phyloP scores from a whole-genome alignment of 1,140 invertebrate genomes.

The Rhyzopertha dominica region DNA sequence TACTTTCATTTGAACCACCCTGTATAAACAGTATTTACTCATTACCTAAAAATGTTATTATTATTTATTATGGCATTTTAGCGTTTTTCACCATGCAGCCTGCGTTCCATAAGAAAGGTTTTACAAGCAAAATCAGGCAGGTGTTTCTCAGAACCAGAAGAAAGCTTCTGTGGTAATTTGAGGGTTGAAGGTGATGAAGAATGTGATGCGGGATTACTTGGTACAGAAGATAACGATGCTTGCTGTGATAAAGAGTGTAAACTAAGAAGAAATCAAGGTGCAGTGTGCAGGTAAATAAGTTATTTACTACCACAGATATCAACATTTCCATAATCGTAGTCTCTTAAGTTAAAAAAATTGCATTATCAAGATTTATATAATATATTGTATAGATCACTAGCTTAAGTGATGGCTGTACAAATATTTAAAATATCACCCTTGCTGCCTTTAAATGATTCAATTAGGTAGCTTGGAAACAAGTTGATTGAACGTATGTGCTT shows the following conservation, averaged over 20 bases:
- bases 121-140: constrained; percentile 83
- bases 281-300: constrained; percentile 68
- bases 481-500: too few relatives aligned
- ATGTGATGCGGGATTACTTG: constrained; percentile 88
- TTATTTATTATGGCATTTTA: constrained; percentile 49
- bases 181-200: constrained; percentile 91
- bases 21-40: constrained; percentile 5
- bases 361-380: too few relatives aligned
- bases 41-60: constrained; percentile 2
- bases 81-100: constrained; percentile 92
- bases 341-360: too few relatives aligned
- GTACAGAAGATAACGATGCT: constrained; percentile 84
- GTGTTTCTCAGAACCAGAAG: constrained; percentile 91
- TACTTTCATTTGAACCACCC: background rate
- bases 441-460: too few relatives aligned
- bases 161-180: constrained; percentile 91
- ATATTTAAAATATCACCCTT: too few relatives aligned
- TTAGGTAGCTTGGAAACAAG: too few relatives aligned
- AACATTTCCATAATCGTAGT: too few relatives aligned
- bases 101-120: constrained; percentile 87
- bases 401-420: too few relatives aligned
- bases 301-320: background rate
- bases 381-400: too few relatives aligned
- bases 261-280: constrained; percentile 69
- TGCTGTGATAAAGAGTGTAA: constrained; percentile 93